Evolutionary conservation across 2,888 invertebrate species (phyloP), one percentile per base, ranked within the genome.

Genomic region (Tridacna crocea): DNA sequence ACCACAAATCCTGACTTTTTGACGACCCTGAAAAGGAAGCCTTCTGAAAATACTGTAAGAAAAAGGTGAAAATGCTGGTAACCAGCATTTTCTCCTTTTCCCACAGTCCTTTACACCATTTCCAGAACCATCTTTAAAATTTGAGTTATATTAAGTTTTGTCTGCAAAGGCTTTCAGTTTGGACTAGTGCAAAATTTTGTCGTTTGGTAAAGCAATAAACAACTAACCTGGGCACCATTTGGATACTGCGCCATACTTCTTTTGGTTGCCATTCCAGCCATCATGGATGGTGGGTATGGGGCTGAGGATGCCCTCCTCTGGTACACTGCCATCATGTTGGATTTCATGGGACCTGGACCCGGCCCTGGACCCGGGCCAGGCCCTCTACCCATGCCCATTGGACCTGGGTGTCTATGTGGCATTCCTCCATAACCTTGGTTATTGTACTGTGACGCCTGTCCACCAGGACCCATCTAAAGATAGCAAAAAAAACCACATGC

Each of bases 231-330:
- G 47, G 81, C 79, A 27, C 91, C 91, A 85, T 92, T 92, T 0
- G 91, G 90, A 82, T 90, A 92, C 72, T 90, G 90, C 58, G 79
- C 55, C 82, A 83, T 84, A 66, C 77, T 79, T 51, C 80, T 72
- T 47, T 82, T 79, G 61, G n/a, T 75, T 0, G 77, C 75, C 78
- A 83, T 83, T 36, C 24, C 65, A 0, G 76, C 73, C 79, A 84
- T 84, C 94, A 98, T 97, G 96, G 97, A 97, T 80, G 97, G 96
- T 19, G 97, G 97, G 94, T 98, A 98, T 1, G 87, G 87, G 11
- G 85, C 84, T 0, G 98, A 98, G 72, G 97, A 96, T 95, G 97
- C 96, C 92, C 98, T 96, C 27, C 90, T 77, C 77, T 87, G 88
- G 75, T 89, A 89, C 89, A 90, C 90, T 51, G 85, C 87, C 88